phyloP scores from a whole-genome alignment of 2,113 vertebrate species.

The Menidia beryllina region DNA sequence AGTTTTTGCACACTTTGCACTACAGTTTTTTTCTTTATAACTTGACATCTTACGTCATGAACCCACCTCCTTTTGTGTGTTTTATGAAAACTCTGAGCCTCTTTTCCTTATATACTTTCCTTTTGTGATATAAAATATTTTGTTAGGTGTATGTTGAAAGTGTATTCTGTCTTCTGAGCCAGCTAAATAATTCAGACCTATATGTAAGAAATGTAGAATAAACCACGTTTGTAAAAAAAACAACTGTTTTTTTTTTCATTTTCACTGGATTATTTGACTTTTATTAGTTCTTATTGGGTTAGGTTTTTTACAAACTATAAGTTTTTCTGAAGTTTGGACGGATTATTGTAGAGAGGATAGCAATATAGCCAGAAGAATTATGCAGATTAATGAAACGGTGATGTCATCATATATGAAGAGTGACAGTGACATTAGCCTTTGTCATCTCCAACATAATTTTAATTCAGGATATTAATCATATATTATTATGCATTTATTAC shows the following conservation, averaged over 20 bases:
- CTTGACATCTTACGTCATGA: not conserved
- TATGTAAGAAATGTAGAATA: too few species aligned
- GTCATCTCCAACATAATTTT: not conserved
- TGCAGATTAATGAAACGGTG: not conserved
- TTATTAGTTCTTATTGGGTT: too few species aligned
- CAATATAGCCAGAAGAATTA: not conserved
- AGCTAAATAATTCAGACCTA: too few species aligned
- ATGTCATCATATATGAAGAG: not conserved
- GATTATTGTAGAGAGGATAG: not conserved
- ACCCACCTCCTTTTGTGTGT: too few species aligned
- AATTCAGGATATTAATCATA: not conserved
- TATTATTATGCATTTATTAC: too few species aligned
- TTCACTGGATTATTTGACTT: too few species aligned
- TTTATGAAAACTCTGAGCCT: not conserved
- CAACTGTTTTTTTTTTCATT: too few species aligned
- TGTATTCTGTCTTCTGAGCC: too few species aligned
- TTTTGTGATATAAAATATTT: too few species aligned
- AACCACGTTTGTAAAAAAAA: too few species aligned
- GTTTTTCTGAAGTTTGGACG: not conserved
- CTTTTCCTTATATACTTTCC: too few species aligned
- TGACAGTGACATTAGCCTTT: not conserved
- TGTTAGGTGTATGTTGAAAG: too few species aligned
- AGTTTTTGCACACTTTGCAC: conserved; percentile 27
- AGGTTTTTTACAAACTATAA: not conserved
- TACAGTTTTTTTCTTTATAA: conserved; percentile 22